Conservation (phyloP, 2,888 invertebrate species). For the Villa cingulata region DNA sequence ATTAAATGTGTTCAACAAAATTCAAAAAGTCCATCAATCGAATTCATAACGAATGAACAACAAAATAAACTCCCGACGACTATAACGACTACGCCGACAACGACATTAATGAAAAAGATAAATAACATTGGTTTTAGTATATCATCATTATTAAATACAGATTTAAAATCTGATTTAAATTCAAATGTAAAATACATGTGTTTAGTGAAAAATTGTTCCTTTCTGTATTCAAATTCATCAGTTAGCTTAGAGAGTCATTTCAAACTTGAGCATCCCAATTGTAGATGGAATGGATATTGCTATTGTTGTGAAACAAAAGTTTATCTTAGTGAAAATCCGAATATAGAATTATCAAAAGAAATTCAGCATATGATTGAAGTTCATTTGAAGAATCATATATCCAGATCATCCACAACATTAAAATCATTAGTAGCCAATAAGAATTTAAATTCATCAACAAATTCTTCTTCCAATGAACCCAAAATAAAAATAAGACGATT, state of each 20-base stretch:
- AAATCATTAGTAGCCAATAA: too few species aligned
- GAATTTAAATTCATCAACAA: conserved; percentile 19
- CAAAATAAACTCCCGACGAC: too few species aligned
- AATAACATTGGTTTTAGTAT: conserved; percentile 24
- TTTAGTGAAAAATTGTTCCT: conserved; percentile 24
- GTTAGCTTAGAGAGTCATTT: conserved; percentile 29
- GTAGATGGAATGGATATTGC: conserved; percentile 45
- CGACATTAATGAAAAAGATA: conserved; percentile 15
- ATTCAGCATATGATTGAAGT: conserved; percentile 24
- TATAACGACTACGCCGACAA: too few species aligned
- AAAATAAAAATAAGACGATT: conserved; percentile 29
- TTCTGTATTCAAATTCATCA: conserved; percentile 25
- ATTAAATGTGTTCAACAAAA: too few species aligned
- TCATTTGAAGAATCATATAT: conserved; percentile 13
- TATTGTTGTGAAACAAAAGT: conserved; percentile 33
- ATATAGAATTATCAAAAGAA: conserved; percentile 16
- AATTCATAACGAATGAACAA: too few species aligned
- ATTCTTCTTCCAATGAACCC: conserved; percentile 30
- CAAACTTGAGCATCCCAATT: conserved; percentile 25
- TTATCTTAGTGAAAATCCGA: conserved; percentile 2
- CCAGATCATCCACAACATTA: not conserved
- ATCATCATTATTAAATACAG: too few species aligned
- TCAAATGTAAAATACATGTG: conserved; percentile 24
- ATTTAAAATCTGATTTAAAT: too few species aligned
- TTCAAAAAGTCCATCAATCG: too few species aligned